Percentiles rank a stretch among this genome's conserved stretches.
These are phyloP conservation scores for Cassiopea xamachana DNA, from an alignment of 30 jellyfish, hydroid and myxozoan genomes.

Conservation along the genomic window DNA sequence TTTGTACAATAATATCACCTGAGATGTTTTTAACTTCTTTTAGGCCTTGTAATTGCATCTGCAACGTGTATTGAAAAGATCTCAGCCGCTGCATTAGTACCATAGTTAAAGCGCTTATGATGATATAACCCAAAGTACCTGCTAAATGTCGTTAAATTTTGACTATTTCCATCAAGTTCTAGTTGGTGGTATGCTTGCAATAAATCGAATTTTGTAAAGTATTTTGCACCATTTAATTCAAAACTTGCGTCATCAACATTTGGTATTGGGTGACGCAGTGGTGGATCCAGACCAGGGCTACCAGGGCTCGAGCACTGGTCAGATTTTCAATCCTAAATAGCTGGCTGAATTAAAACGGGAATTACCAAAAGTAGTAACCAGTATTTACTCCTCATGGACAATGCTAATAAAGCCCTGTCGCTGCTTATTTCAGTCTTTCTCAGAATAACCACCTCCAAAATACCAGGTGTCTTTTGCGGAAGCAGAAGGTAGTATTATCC, in stretches of 20 bases:
- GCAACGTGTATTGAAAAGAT: neutral
- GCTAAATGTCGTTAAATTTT: constrained; percentile 4
- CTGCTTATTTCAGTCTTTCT: no score
- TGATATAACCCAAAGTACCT: neutral
- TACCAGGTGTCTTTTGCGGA: no score
- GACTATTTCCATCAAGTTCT: constrained; percentile 28
- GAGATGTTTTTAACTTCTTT: constrained; percentile 12
- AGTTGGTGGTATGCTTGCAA: constrained; percentile 56
- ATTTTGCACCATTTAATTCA: constrained; percentile 21
- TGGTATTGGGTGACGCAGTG: constrained; percentile 15
- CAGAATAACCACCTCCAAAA: no score
- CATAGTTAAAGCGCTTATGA: neutral
- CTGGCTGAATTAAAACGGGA: no score
- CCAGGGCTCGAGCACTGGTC: no score
- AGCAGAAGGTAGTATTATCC: no score
- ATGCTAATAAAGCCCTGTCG: no score
- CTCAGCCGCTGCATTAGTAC: neutral
- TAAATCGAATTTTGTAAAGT: constrained; percentile 32
- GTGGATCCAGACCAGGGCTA: no score
- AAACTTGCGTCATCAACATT: neutral
- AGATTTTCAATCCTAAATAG: no score
- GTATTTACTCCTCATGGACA: no score
- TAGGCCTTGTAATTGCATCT: neutral
- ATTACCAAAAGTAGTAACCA: no score
- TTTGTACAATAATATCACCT: constrained; percentile 17